Conservation (phyloP, 1,140 invertebrate species). For the Bombus consobrinus region DNA sequence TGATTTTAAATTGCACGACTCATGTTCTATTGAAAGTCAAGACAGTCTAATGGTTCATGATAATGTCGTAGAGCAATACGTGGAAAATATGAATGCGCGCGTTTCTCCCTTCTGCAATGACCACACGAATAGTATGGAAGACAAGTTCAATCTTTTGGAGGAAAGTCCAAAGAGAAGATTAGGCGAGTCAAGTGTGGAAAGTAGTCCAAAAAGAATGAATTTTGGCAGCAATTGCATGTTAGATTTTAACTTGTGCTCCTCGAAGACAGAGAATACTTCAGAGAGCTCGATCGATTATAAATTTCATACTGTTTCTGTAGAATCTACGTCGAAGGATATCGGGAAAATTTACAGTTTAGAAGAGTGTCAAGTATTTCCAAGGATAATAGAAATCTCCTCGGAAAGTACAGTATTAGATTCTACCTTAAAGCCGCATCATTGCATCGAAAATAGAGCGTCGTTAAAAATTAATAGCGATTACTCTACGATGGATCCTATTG, state of each 20-base stretch:
- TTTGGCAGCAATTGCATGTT: constrained; percentile 47
- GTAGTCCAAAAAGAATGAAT: constrained; percentile 77
- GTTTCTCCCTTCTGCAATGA: constrained; percentile 74
- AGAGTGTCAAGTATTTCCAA: constrained; percentile 80
- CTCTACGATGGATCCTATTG: not conserved
- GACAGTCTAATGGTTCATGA: constrained; percentile 64
- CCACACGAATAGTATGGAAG: constrained; percentile 72
- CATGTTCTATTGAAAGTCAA: constrained; percentile 65
- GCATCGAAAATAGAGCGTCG: not conserved
- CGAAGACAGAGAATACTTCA: not conserved
- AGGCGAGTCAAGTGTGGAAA: constrained; percentile 75
- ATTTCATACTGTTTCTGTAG: constrained; percentile 59
- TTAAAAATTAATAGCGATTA: constrained; percentile 16
- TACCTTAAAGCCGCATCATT: constrained; percentile 22
- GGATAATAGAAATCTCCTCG: constrained; percentile 58
- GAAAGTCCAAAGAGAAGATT: constrained; percentile 76
- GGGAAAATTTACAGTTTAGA: constrained; percentile 73
- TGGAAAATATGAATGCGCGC: constrained; percentile 69
- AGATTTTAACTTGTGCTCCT: not conserved
- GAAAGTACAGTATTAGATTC: constrained; percentile 29
- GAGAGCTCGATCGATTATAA: constrained; percentile 44
- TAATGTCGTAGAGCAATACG: constrained; percentile 37
- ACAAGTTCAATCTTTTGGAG: constrained; percentile 70
- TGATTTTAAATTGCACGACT: constrained; percentile 57
- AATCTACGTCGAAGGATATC: constrained; percentile 68